Conservation (phyloP, 2,888 invertebrate genomes). For the Xanthorhoe spadicearia region DNA sequence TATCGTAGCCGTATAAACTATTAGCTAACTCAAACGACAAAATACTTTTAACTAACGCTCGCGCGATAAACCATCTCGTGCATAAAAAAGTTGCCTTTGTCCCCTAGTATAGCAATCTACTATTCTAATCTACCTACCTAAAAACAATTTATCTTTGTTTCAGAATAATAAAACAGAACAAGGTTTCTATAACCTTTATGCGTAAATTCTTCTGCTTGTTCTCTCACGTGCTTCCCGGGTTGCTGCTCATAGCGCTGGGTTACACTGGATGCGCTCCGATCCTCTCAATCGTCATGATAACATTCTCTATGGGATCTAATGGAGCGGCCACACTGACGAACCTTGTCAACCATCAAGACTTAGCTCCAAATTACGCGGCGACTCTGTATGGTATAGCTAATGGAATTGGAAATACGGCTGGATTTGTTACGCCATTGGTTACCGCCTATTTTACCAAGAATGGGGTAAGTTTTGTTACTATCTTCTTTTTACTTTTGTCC, state of each 20-base stretch:
- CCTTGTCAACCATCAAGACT: conserved; percentile 88
- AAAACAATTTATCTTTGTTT: conserved; percentile 39
- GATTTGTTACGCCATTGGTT: conserved; percentile 89
- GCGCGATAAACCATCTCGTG: no score
- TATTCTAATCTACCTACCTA: no score
- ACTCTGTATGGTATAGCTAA: conserved; percentile 91
- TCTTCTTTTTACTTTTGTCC: no score
- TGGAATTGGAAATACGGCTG: conserved; percentile 88
- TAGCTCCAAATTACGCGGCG: conserved; percentile 91
- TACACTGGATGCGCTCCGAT: conserved; percentile 86
- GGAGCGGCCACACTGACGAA: conserved; percentile 86
- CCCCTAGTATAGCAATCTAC: no score
- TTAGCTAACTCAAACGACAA: no score
- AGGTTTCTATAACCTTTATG: conserved; percentile 81
- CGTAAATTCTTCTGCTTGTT: conserved; percentile 88
- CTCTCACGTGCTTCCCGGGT: conserved; percentile 84
- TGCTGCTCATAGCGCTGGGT: conserved; percentile 82
- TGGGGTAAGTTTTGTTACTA: conserved; percentile 71
- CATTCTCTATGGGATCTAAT: conserved; percentile 88
- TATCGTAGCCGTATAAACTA: no score
- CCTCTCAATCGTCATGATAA: conserved; percentile 87
- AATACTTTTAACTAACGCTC: no score
- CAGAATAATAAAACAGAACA: conserved; percentile 80
- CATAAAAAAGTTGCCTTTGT: no score
- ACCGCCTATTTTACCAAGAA: conserved; percentile 87